Base-by-base conservation (phyloP, 2,888 invertebrate species). In the Acrobeloides nanus region DNA sequence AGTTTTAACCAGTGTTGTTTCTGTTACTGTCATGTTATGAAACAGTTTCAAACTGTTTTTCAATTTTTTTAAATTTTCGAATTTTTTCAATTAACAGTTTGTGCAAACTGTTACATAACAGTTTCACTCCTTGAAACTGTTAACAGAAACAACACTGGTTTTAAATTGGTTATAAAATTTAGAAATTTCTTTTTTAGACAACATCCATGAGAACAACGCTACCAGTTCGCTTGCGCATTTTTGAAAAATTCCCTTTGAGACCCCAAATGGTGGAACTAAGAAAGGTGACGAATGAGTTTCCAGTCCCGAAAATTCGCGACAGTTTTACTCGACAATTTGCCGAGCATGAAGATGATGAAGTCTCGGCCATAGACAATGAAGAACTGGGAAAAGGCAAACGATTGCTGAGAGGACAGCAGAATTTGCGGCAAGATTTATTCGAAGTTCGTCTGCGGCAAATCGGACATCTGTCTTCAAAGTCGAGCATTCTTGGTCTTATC, bases 251-350 rank as follows among this genome's bases (percentile, higher is more conserved):
- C 75, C 93, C 97, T 0, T 90, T 95, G 66, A 89, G 92, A 62
- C 97, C 97, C 1, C 86, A 95, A 75, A 95, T 99, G 95, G 90
- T 71, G 17, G 53, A 56, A 23, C 48, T 70, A 48, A 57, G 59
- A 39, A 62, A 62, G 49, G 64, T 63, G 8, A 26, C 41, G 32
- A 49, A 15, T 33, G 32, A 46, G 10, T 81, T 81, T 66, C 74
- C 73, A 26, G 67, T 78, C 23, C 78, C 80, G 0, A 79, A 79
- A 83, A 86, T 90, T 3, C 82, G 97, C 32, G 97, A 99, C 75
- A 95, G 93, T 62, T 97, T 99, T 76, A 93, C 97, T 87, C 82
- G 92, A 6, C 92, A 93, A 75, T 97, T 97, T 76, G 87, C 90
- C 1, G 87, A 87, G 44, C 87, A 87, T 72, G 83, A 83, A 55